Base-by-base conservation (phyloP, 2,888 invertebrate genomes). In the Rhyacophila evoluta region DNA sequence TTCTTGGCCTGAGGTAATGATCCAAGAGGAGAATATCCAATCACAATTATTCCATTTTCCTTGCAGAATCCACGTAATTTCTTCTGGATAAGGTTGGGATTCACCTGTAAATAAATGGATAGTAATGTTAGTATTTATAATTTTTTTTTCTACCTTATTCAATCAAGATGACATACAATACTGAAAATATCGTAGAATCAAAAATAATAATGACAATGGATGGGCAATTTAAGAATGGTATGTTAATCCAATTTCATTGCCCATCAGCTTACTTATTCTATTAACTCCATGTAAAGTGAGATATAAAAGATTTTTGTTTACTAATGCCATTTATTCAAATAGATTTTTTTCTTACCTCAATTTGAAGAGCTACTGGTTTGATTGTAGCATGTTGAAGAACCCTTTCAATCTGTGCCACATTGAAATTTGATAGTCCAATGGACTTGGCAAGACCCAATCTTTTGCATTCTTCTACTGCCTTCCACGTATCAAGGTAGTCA, bases 341-440 rank as follows among this genome's bases (percentile, higher is more conserved):
- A 37, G 10, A 19, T 33, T n/a, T 33, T 8, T 5, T 15, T 11
- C 69, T 73, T 74, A 82, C 82, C 78, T 82, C 82, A 55, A 82
- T 78, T 69, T 82, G 74, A 27, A 79, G 41, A 10, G 79, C 81
- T 11, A 79, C 90, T 2, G 92, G 92, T 82, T 88, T 89, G 74
- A 92, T 89, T 77, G 84, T 86, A 38, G 91, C 89, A 29, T 86
- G 85, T 10, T 88, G 86, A 38, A 93, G 79, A 15, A 94, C 82
- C 10, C 92, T 87, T 73, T 91, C 87, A 15, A 94, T 86, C 84
- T 94, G 94, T 79, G 90, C 85, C 39, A 88, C 88, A 84, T 92
- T 94, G 85, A 94, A 94, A 85, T 94, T 94, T 69, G 93, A 93
- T 1, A 94, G 82, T 0, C 94, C 94, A 83, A 94, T 93, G 76